Conservation (phyloP, 2,113 vertebrate genomes). For the Brachypteracias leptosomus region DNA sequence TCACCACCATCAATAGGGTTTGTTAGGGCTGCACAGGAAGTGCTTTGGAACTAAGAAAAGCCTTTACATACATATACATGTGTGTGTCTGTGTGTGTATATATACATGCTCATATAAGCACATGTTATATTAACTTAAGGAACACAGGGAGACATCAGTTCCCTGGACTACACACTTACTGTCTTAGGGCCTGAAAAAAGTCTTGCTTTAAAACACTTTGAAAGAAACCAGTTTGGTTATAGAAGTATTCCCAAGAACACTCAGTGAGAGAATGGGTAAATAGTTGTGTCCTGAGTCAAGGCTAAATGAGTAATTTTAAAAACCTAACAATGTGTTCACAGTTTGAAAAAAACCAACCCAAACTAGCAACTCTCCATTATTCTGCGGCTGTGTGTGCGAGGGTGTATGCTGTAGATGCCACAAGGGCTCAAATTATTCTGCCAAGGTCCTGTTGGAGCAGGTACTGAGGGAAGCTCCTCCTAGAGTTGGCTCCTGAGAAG, state of each 20-base stretch:
- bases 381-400: not conserved
- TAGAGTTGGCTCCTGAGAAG: not conserved
- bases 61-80: not conserved
- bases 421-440: not conserved
- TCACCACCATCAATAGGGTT: not conserved
- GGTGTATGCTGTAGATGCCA: not conserved
- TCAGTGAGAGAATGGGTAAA: not conserved
- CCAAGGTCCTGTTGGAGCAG: rapidly evolving
- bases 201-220: not conserved
- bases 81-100: rapidly evolving
- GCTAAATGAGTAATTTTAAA: not conserved
- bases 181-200: not conserved
- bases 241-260: not conserved
- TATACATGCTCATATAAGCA: not conserved
- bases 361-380: not conserved
- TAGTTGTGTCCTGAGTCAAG: not conserved
- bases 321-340: not conserved
- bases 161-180: not conserved
- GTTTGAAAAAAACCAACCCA: not conserved
- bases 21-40: not conserved
- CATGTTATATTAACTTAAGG: not conserved
- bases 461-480: not conserved
- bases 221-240: not conserved
- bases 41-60: not conserved
- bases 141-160: not conserved